Evolutionary conservation across 2,113 vertebrate genomes (phyloP).

Genomic region (Monopterus albus): DNA sequence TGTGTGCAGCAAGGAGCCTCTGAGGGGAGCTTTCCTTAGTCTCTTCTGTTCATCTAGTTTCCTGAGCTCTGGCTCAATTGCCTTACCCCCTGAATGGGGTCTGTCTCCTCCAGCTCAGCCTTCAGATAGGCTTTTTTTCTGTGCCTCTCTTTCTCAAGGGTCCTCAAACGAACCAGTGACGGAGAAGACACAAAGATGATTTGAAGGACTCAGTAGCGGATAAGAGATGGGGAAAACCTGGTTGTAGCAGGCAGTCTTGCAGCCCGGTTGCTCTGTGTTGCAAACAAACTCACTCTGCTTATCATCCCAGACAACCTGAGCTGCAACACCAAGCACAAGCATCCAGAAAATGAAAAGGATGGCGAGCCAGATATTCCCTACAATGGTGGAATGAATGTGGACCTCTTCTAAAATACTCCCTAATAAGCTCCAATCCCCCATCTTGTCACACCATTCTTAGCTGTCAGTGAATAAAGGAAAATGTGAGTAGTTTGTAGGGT

Average conservation of each 20-base stretch:
- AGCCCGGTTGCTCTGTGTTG: constrained; percentile 95
- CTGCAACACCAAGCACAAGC: constrained; percentile 93
- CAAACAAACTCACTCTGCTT: constrained; percentile 94
- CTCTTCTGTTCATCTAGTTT: constrained; percentile 93
- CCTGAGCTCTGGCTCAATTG: constrained; percentile 88
- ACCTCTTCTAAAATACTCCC: constrained; percentile 95
- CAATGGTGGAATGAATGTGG: constrained; percentile 93
- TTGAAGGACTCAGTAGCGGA: constrained; percentile 96
- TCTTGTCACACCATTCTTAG: constrained; percentile 80
- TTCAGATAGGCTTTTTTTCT: constrained; percentile 87
- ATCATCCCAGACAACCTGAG: constrained; percentile 95
- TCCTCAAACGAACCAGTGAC: constrained; percentile 88
- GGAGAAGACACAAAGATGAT: constrained; percentile 96
- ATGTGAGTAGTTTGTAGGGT: not conserved
- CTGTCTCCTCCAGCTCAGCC: constrained; percentile 87
- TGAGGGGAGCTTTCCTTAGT: constrained; percentile 92
- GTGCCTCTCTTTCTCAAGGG: constrained; percentile 91
- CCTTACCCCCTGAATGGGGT: constrained; percentile 82
- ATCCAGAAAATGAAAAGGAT: constrained; percentile 97
- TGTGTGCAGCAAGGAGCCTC: constrained; percentile 90
- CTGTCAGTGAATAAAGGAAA: constrained; percentile 35
- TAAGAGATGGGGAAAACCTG: constrained; percentile 95
- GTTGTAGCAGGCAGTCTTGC: constrained; percentile 93
- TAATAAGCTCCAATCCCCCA: constrained; percentile 96
- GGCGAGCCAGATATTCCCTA: constrained; percentile 97